A percentile compares a stretch with the other conserved stretches of the same genome.
phyloP scores from a whole-genome alignment of 2,888 invertebrate genomes.

The Polia nebulosa region DNA sequence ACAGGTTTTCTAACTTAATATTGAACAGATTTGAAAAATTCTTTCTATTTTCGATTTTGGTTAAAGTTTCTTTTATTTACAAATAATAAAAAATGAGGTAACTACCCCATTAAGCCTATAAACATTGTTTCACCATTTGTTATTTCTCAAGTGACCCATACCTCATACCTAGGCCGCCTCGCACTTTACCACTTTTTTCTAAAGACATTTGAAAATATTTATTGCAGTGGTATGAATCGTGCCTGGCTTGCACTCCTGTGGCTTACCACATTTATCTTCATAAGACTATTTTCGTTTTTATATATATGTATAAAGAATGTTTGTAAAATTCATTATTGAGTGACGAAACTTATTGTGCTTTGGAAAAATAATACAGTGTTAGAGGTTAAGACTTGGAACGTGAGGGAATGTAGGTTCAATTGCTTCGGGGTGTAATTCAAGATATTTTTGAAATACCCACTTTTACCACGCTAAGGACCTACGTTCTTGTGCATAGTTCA shows the following conservation, averaged over 20 bases:
- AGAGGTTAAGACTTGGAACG: constrained; percentile 52
- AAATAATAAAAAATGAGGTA: too few species aligned
- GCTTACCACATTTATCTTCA: constrained; percentile 51
- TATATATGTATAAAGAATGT: constrained; percentile 21
- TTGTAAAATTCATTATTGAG: constrained; percentile 18
- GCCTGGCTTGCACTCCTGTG: constrained; percentile 20
- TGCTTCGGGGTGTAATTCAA: constrained; percentile 11
- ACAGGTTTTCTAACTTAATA: too few species aligned
- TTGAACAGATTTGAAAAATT: too few species aligned
- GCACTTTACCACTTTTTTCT: constrained; percentile 2
- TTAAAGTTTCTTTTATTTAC: too few species aligned
- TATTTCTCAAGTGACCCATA: not conserved
- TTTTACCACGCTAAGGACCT: not conserved
- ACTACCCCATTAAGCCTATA: too few species aligned
- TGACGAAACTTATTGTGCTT: constrained; percentile 31
- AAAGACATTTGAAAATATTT: constrained; percentile 13
- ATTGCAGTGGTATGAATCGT: constrained; percentile 30
- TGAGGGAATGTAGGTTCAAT: constrained; percentile 32
- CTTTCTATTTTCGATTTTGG: too few species aligned
- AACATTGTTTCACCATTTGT: not conserved
- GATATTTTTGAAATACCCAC: constrained; percentile 3
- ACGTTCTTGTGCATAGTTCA: not conserved
- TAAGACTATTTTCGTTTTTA: constrained; percentile 34
- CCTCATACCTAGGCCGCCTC: not conserved
- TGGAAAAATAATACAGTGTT: constrained; percentile 40